phyloP scores from a whole-genome alignment of 2,113 vertebrate species.

The Sprattus sprattus region DNA sequence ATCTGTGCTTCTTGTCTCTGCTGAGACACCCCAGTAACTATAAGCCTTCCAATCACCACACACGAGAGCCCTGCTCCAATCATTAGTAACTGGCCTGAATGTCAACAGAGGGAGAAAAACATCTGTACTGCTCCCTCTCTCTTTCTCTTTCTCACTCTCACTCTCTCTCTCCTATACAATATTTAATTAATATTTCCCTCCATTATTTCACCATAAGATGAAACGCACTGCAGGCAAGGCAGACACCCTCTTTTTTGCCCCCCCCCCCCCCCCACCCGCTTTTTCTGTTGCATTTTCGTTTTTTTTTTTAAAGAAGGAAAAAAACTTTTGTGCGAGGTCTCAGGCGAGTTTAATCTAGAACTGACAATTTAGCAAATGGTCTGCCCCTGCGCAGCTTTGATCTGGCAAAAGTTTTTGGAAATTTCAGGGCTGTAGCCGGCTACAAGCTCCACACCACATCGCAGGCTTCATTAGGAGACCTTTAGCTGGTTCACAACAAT shows the following conservation, averaged over 20 bases:
- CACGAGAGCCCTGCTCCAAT: background rate
- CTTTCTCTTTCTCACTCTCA: background rate
- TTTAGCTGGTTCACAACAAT: slow-evolving; percentile 82
- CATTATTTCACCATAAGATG: slow-evolving; percentile 68
- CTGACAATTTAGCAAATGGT: slow-evolving; percentile 77
- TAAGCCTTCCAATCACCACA: background rate
- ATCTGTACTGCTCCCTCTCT: background rate
- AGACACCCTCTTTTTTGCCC: slow-evolving; percentile 41
- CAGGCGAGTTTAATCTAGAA: slow-evolving; percentile 66
- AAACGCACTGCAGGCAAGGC: slow-evolving; percentile 60
- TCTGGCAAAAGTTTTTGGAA: slow-evolving; percentile 77
- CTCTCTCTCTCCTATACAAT: slow-evolving; percentile 31
- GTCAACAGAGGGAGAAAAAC: background rate
- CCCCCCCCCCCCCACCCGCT: background rate
- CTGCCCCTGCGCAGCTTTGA: slow-evolving; percentile 74
- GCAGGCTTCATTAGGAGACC: slow-evolving; percentile 83
- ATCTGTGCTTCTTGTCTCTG: background rate
- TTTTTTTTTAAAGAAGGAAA: background rate
- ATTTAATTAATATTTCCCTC: slow-evolving; percentile 51
- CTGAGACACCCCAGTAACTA: background rate
- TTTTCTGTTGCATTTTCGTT: slow-evolving; percentile 15
- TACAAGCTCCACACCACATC: slow-evolving; percentile 68
- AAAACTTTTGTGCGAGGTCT: slow-evolving; percentile 58
- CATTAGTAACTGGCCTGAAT: slow-evolving; percentile 4
- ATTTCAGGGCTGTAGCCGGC: slow-evolving; percentile 73